Base-by-base conservation (phyloP, 2,888 invertebrate genomes). In the Dusona sp. region DNA sequence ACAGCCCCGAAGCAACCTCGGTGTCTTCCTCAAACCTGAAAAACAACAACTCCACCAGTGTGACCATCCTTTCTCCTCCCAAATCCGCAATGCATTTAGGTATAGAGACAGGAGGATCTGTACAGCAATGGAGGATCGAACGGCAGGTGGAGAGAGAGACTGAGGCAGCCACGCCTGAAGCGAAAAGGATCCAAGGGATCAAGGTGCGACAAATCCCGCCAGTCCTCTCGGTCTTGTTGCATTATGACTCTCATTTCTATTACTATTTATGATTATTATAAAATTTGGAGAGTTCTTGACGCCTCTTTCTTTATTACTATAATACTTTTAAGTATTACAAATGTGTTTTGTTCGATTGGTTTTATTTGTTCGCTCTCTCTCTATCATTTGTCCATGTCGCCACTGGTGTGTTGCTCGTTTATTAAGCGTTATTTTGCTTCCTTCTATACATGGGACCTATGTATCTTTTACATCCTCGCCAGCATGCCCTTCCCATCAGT, bases 121-220 rank as follows among this genome's bases (percentile, higher is more conserved):
- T 88, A 88, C 91, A 91, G 89, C 91, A 88, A 87, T 89, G 88
- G 90, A 91, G 88, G 90, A 90, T 83, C 84, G 83, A 88, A 87
- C 89, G 88, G 88, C 91, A 91, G 89, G 80, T 89, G 90, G 90
- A 91, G 89, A 91, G 86, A 90, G 90, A 92, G 89, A 90, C 88
- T 87, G 88, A 85, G 88, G 88, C 90, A 88, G 85, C 89, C 87
- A 91, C 89, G 90, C 90, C 89, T 82, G 90, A 92, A 89, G 90
- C 90, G 83, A 90, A 89, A 88, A 91, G 90, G 91, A 92, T 90
- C 91, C 89, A 90, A 88, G 91, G 91, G 91, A 91, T 92, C 89
- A 93, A 94, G 94, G 94, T 94, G 94, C 93, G 94, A 93, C 90
- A 90, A 89, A 89, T 88, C 89, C 87, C 88, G 87, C 88, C 89